Conservation (phyloP, 1,140 invertebrate genomes). For the Brachionus rubens region DNA sequence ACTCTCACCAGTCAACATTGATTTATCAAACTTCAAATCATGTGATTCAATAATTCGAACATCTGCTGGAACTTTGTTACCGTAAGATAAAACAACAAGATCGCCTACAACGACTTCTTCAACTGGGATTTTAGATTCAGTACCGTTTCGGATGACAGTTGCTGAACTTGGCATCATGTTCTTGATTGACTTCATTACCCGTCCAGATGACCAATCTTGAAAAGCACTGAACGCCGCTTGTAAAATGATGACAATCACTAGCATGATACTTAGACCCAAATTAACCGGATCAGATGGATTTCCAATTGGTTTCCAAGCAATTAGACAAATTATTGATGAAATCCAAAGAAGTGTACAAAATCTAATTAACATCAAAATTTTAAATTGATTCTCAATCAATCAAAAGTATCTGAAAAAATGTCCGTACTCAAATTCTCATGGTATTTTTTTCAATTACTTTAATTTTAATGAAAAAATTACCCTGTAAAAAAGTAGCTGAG, state of each 20-base stretch:
- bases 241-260: background rate
- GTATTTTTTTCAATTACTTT: too few species aligned
- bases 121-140: slow-evolving; percentile 68
- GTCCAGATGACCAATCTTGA: background rate
- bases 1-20: background rate
- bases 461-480: too few species aligned
- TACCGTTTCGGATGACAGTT: slow-evolving; percentile 65
- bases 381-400: too few species aligned
- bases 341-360: background rate
- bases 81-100: slow-evolving; percentile 83
- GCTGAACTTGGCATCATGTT: slow-evolving; percentile 66
- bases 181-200: background rate
- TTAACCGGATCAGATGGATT: background rate
- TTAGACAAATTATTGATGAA: background rate
- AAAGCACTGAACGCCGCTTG: background rate
- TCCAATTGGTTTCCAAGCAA: background rate
- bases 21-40: slow-evolving; percentile 35
- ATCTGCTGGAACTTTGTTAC: slow-evolving; percentile 97
- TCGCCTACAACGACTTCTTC: slow-evolving; percentile 95
- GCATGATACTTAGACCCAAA: background rate
- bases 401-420: too few species aligned
- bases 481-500: slow-evolving; percentile 21
- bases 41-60: slow-evolving; percentile 77
- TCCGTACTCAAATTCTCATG: too few species aligned
- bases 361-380: too few species aligned